phyloP scores from a whole-genome alignment of 2,888 invertebrate genomes.

The Volucella inanis region DNA sequence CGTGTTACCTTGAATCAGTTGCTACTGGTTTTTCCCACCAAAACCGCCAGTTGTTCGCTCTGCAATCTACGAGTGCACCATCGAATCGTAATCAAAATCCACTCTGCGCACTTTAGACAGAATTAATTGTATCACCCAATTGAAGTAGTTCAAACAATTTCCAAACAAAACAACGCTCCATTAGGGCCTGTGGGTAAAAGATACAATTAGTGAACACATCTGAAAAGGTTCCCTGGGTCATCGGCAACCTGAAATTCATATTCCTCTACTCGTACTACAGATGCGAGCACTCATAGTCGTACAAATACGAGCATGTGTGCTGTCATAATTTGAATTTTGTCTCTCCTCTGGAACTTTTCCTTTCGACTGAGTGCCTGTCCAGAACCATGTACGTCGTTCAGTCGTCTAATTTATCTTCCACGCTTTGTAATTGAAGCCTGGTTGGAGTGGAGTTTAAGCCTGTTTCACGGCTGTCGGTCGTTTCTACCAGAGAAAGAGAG shows the following conservation, averaged over 20 bases:
- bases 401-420: constrained; percentile 63
- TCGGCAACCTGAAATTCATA: constrained; percentile 21
- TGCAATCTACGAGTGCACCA: constrained; percentile 1
- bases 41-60: constrained; percentile 12
- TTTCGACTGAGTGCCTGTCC: constrained; percentile 18
- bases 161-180: constrained; percentile 13
- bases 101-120: constrained; percentile 3
- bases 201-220: constrained; percentile 12
- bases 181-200: background rate
- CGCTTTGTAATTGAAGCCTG: constrained; percentile 64
- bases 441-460: constrained; percentile 6
- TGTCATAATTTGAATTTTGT: constrained; percentile 58
- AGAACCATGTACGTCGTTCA: background rate
- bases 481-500: constrained; percentile 18
- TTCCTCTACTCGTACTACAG: background rate
- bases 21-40: constrained; percentile 54
- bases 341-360: constrained; percentile 28
- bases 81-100: constrained; percentile 50
- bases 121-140: constrained; percentile 51
- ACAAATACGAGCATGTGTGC: background rate
- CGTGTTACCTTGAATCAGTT: constrained; percentile 19
- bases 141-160: constrained; percentile 43
- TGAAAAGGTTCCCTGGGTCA: constrained; percentile 30
- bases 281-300: too few relatives aligned
- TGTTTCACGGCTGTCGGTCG: constrained; percentile 58